Percentiles rank a stretch among this genome's conserved stretches.
phyloP scores from a whole-genome alignment of 2,888 invertebrate genomes.

The Eristalis arbustorum region DNA sequence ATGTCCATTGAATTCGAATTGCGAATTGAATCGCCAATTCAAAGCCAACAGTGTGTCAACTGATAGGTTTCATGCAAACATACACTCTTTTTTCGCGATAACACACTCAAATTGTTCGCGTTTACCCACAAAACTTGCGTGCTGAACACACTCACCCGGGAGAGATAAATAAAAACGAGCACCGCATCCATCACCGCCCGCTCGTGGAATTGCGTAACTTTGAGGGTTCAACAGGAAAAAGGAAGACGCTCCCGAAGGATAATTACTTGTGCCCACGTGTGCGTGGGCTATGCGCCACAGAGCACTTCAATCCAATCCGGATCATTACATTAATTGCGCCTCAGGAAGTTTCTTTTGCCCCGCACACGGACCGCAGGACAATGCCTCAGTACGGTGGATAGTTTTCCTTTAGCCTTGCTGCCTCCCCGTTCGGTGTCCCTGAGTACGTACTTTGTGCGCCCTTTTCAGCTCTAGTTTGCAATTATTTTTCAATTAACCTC shows the following conservation, averaged over 20 bases:
- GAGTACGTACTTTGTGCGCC: background rate
- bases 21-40: conserved; percentile 60
- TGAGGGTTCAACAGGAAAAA: background rate
- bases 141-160: background rate
- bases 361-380: conserved; percentile 31
- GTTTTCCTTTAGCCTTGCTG: background rate
- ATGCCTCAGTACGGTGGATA: conserved; percentile 13
- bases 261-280: conserved; percentile 9
- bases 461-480: conserved; percentile 64
- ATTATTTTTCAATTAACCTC: conserved; percentile 70
- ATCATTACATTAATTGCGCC: conserved; percentile 64
- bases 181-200: conserved; percentile 6
- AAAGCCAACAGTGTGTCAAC: conserved; percentile 51
- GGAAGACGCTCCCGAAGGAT: conserved; percentile 19
- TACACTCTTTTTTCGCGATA: conserved; percentile 10
- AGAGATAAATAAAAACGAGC: conserved; percentile 2
- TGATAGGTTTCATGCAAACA: conserved; percentile 57
- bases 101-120: conserved; percentile 28
- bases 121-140: conserved; percentile 13
- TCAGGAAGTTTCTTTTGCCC: conserved; percentile 30
- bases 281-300: background rate
- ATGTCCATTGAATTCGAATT: conserved; percentile 62
- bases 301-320: conserved; percentile 40
- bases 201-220: background rate
- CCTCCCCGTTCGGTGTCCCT: background rate